Evolutionary conservation across 2,113 vertebrate genomes (phyloP).

Genomic region (Oncorhynchus gorbuscha): DNA sequence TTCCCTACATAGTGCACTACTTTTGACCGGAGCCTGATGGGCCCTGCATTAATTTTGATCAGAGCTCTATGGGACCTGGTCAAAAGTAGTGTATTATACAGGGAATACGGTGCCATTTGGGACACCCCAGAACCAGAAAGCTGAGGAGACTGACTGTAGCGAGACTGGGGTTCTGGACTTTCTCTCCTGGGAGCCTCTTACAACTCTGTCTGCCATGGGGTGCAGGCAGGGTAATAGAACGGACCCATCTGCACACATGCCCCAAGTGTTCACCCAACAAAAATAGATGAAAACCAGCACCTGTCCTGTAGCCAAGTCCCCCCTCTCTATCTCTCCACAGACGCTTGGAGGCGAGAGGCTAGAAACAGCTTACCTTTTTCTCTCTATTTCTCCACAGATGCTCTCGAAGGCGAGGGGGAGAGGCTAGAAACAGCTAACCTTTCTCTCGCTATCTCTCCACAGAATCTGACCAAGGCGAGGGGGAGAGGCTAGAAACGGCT

Average conservation of each 20-base stretch:
- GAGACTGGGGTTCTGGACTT: background rate
- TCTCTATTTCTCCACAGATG: too few relatives aligned
- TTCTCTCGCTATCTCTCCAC: too few relatives aligned
- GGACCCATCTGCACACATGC: constrained; percentile 58
- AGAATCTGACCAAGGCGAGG: background rate
- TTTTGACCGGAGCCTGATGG: background rate
- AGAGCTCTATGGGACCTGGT: background rate
- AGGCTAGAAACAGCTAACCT: background rate
- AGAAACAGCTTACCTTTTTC: background rate
- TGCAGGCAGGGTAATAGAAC: constrained; percentile 48
- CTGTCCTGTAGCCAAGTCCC: background rate
- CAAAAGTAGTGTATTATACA: background rate
- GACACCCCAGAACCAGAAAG: too few relatives aligned
- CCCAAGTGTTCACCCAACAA: constrained; percentile 54
- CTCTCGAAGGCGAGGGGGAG: background rate
- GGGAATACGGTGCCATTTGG: background rate
- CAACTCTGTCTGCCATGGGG: background rate
- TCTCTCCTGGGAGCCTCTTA: constrained; percentile 1
- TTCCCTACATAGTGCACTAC: too few relatives aligned
- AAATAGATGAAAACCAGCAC: constrained; percentile 13
- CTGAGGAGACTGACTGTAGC: too few relatives aligned
- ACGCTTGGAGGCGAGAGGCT: background rate
- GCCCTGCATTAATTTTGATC: background rate
- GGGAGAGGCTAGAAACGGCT: too few relatives aligned
- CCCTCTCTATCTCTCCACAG: too few relatives aligned